A percentile compares a stretch with the other conserved stretches of the same genome.
phyloP scores from a whole-genome alignment of 2,888 invertebrate genomes.

The Allolobophora icterica region DNA sequence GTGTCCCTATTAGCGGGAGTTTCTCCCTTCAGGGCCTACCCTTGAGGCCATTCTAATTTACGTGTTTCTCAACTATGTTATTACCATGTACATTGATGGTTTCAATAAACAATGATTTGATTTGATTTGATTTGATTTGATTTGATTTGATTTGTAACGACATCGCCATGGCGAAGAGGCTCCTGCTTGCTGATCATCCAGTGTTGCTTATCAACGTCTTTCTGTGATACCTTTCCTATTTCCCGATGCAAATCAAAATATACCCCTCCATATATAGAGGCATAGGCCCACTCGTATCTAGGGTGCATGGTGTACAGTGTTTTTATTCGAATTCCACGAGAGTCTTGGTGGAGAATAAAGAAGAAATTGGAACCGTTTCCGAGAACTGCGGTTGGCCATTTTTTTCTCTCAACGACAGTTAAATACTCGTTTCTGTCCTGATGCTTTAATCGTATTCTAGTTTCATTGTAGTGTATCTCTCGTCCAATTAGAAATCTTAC shows the following conservation, averaged over 20 bases:
- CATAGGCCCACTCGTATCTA: neutral
- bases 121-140: too few species aligned
- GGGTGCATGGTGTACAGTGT: neutral
- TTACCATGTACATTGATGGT: too few species aligned
- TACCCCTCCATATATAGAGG: neutral
- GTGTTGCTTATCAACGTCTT: neutral
- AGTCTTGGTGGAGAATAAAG: neutral
- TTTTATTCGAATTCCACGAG: slow-evolving; percentile 6
- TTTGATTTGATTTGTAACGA: too few species aligned
- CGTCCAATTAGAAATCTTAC: neutral
- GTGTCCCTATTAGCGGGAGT: too few species aligned
- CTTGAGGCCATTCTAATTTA: too few species aligned
- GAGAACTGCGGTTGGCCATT: neutral
- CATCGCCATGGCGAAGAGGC: neutral
- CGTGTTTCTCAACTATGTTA: too few species aligned
- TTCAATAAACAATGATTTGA: too few species aligned
- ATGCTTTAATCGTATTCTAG: neutral
- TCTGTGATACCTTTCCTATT: neutral
- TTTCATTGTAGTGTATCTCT: neutral
- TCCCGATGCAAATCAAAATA: slow-evolving; percentile 4
- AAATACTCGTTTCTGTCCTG: neutral
- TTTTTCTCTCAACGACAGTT: neutral
- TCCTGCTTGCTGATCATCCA: neutral
- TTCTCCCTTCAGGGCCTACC: too few species aligned
- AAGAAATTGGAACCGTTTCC: neutral